Evolutionary conservation across 2,888 invertebrate species (phyloP).

Genomic region (Polylopha cassiicola): DNA sequence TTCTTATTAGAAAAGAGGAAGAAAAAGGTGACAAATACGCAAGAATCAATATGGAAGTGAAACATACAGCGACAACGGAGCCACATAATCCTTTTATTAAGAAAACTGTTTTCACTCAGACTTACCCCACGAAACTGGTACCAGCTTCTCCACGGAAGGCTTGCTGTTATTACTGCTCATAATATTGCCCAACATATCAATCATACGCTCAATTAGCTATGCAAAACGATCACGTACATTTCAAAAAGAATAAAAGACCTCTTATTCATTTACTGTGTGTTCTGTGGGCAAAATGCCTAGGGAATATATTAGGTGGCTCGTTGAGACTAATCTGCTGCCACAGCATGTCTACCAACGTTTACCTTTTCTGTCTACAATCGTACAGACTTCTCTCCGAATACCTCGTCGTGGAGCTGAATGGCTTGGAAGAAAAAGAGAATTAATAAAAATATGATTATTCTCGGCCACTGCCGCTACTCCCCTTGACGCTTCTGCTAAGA

Average conservation of each 20-base stretch:
- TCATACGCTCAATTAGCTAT: constrained; percentile 25
- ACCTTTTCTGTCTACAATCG: constrained; percentile 48
- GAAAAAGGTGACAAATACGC: constrained; percentile 66
- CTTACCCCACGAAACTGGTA: constrained; percentile 55
- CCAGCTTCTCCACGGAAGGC: constrained; percentile 59
- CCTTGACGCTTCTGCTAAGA: neutral
- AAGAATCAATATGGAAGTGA: constrained; percentile 62
- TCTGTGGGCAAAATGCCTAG: constrained; percentile 43
- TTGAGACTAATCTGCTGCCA: constrained; percentile 45
- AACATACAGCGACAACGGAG: constrained; percentile 40
- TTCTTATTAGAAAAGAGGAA: constrained; percentile 60
- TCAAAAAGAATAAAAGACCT: constrained; percentile 32
- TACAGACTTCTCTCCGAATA: constrained; percentile 40
- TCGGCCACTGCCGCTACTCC: no score
- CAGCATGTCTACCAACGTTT: constrained; percentile 49
- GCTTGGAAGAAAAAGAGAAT: constrained; percentile 19
- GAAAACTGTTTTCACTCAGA: constrained; percentile 55
- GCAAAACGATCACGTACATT: constrained; percentile 29
- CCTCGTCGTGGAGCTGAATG: constrained; percentile 33
- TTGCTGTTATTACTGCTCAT: constrained; percentile 58
- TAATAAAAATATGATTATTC: neutral
- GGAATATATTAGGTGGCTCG: constrained; percentile 39
- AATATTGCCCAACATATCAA: constrained; percentile 12
- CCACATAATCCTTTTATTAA: constrained; percentile 55
- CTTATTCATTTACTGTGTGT: constrained; percentile 41